Base-by-base conservation (phyloP, 92 coral and sea anemone genomes). In the Porites rus region DNA sequence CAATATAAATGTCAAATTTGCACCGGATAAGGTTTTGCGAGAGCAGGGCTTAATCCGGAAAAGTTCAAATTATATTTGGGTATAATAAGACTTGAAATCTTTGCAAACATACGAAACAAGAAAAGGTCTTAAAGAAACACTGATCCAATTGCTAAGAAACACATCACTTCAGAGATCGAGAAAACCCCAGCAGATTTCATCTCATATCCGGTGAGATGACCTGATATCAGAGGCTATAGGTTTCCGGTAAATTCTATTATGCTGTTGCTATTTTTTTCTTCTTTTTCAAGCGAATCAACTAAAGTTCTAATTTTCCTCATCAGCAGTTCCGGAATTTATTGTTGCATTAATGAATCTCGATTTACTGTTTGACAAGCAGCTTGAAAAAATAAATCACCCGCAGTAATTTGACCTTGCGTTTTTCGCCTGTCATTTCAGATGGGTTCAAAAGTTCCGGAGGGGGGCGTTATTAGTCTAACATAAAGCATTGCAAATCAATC, bases 281-380 rank as follows among this genome's bases (percentile, higher is more conserved):
- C 31, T 13, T 3, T 18, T 51, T 17, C n/a, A n/a, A 51, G 17
- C 43, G 38, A 52, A 12, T 54, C 43, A 74, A 74, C 78, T 19
- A 4, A 16, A 8, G 13, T 56, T 74, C 22, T 74, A 19, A 38
- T 19, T 74, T 9, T 51, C 7, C 18, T 19, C 12, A 81, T 58
- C 67, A 31, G 20, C 12, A 46, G 77, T 81, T 81, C 86, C 86
- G 77, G 70, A 59, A 59, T 71, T 72, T 81, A 77, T 81, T 81
- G 31, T 69, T 21, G 2, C 31, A 11, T 13, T 24, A 25, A 56
- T 19, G 8, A 20, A 6, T 2, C 21, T 17, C 43, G 38, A 66
- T 66, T 7, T 66, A 31, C 1, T 59, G 53, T 56, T 59, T 56
- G 21, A 69, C 63, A 70, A 46, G n/a, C 19, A 25, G 69, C 20